Evolutionary conservation across 2,113 vertebrate species (phyloP).

Genomic region (Muntiacus reevesi): DNA sequence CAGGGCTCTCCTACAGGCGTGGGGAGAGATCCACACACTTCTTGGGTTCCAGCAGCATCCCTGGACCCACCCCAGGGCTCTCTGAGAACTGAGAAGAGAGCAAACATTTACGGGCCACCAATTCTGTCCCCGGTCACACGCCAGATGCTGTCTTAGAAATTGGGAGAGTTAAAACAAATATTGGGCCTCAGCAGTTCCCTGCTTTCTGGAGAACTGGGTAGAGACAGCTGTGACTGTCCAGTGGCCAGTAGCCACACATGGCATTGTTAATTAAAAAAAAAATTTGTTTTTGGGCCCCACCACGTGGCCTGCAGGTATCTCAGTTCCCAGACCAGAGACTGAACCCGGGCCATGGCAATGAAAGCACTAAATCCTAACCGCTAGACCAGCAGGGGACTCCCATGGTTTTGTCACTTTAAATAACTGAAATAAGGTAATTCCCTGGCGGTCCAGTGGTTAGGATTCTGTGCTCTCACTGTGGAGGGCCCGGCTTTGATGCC

Average conservation of each 20-base stretch:
- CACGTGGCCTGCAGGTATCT: not conserved
- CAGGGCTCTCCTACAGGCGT: not conserved
- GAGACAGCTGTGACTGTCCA: not conserved
- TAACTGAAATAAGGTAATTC: not conserved
- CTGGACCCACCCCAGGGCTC: not conserved
- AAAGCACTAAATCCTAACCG: not conserved
- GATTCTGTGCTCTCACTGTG: fast-evolving
- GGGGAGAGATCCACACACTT: not conserved
- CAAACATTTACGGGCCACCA: not conserved
- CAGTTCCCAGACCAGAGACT: not conserved
- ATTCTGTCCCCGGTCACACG: not conserved
- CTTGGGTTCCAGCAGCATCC: not conserved
- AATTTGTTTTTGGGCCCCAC: not conserved
- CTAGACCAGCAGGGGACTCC: not conserved
- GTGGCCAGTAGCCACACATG: not conserved
- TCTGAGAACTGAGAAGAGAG: not conserved
- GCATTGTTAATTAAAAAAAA: not conserved
- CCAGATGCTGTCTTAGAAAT: not conserved
- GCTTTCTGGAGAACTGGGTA: not conserved
- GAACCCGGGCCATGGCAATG: not conserved
- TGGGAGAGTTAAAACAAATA: not conserved
- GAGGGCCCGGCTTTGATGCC: not conserved
- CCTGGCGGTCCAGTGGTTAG: not conserved
- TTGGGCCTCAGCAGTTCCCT: not conserved
- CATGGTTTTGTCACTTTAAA: not conserved